These are phyloP conservation scores for Catostomus latipinnis DNA, from an alignment of 2,797 vertebrate species.

Conservation along the genomic window DNA sequence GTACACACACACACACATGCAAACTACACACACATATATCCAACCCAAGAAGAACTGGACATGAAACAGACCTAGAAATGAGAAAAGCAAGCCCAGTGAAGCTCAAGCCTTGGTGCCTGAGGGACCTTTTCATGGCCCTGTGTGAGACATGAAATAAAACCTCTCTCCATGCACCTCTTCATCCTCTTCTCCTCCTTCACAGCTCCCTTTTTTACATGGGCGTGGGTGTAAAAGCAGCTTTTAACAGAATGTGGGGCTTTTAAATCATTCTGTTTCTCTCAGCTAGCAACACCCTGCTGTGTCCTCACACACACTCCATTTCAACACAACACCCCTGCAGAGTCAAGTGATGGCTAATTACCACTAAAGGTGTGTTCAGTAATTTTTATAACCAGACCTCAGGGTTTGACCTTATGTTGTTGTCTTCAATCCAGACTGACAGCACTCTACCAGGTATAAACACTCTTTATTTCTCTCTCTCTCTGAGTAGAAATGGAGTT, in stretches of 20 bases:
- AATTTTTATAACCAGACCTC: conserved; percentile 14
- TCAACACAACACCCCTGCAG: conserved; percentile 26
- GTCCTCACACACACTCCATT: neutral
- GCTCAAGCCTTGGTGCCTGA: conserved; percentile 16
- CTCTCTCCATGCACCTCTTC: conserved; percentile 16
- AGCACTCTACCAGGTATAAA: conserved; percentile 8
- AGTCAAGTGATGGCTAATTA: conserved; percentile 50
- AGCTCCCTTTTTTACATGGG: conserved; percentile 15
- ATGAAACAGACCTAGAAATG: neutral
- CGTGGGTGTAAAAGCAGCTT: conserved; percentile 48
- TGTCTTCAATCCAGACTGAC: neutral
- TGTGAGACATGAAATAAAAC: conserved; percentile 18
- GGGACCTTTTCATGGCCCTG: conserved; percentile 12
- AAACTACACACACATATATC: neutral
- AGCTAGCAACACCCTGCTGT: conserved; percentile 43
- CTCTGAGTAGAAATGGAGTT: neutral
- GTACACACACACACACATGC: neutral
- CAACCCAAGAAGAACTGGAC: conserved; percentile 5
- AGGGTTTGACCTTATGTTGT: conserved; percentile 41
- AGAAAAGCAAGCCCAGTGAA: neutral
- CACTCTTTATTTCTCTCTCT: neutral
- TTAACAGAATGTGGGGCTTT: conserved; percentile 49
- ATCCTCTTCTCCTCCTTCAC: conserved; percentile 30
- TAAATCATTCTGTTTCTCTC: conserved; percentile 48
- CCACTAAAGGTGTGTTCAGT: conserved; percentile 37